These are phyloP conservation scores for Sebastes schlegelii DNA, from an alignment of 2,113 vertebrate genomes.

Conservation along the genomic window DNA sequence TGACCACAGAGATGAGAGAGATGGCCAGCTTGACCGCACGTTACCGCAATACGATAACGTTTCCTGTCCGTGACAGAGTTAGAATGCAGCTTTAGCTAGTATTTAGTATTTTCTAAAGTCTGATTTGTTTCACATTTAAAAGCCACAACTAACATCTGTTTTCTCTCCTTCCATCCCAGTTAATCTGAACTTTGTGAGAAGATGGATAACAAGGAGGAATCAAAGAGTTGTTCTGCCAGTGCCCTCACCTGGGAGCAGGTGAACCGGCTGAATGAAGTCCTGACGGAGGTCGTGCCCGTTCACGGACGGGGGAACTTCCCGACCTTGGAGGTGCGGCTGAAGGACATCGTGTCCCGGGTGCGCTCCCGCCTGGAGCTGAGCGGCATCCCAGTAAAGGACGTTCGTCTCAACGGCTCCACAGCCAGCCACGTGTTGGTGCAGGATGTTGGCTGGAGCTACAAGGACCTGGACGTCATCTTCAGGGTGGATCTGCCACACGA, in stretches of 20 bases:
- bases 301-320: slow-evolving; percentile 98
- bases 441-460: slow-evolving; percentile 95
- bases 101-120: too few relatives aligned
- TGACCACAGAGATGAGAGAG: too few relatives aligned
- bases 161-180: slow-evolving; percentile 17
- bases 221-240: slow-evolving; percentile 79
- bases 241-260: slow-evolving; percentile 96
- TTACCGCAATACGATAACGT: too few relatives aligned
- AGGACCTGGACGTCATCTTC: slow-evolving; percentile 98
- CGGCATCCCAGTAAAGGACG: slow-evolving; percentile 90
- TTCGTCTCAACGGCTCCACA: slow-evolving; percentile 95
- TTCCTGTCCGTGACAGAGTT: too few relatives aligned
- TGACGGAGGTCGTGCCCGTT: slow-evolving; percentile 91
- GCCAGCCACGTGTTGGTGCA: slow-evolving; percentile 96
- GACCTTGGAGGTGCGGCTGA: slow-evolving; percentile 92
- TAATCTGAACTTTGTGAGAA: slow-evolving; percentile 41
- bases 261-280: slow-evolving; percentile 91
- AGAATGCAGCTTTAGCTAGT: too few relatives aligned
- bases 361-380: slow-evolving; percentile 87
- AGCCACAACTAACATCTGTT: not conserved
- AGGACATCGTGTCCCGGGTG: slow-evolving; percentile 94
- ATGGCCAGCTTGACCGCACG: too few relatives aligned
- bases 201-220: slow-evolving; percentile 84
- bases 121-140: too few relatives aligned
- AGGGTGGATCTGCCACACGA: slow-evolving; percentile 92